Conservation (phyloP, 2,113 vertebrate species). For the Misgurnus anguillicaudatus region DNA sequence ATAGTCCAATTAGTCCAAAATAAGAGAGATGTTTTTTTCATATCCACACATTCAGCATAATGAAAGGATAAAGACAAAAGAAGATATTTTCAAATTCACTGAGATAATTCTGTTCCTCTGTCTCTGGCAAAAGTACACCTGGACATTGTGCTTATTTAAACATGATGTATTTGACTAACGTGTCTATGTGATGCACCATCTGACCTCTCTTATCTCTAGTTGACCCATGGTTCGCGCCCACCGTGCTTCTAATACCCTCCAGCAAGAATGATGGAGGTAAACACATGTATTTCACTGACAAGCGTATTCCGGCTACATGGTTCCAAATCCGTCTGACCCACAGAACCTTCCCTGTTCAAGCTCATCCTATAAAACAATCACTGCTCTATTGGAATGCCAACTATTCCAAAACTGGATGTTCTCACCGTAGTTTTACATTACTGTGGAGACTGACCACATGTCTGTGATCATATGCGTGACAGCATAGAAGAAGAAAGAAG, state of each 20-base stretch:
- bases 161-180: constrained; percentile 33
- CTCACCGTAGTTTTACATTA: constrained; percentile 55
- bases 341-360: constrained; percentile 60
- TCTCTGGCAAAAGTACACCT: neutral
- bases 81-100: constrained; percentile 42
- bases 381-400: constrained; percentile 70
- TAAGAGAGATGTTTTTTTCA: constrained; percentile 21
- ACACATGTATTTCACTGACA: constrained; percentile 60
- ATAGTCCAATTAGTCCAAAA: constrained; percentile 34
- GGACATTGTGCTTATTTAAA: constrained; percentile 36
- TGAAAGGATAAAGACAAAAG: constrained; percentile 44
- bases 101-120: constrained; percentile 40
- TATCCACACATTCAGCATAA: constrained; percentile 31
- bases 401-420: constrained; percentile 57
- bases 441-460: constrained; percentile 21
- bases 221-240: constrained; percentile 42
- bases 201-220: constrained; percentile 47
- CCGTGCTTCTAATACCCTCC: constrained; percentile 6
- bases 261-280: neutral
- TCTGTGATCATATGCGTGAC: constrained; percentile 37
- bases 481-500: constrained; percentile 19
- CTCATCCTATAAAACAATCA: constrained; percentile 56
- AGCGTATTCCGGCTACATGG: constrained; percentile 56
- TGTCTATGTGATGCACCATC: constrained; percentile 35
- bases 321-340: constrained; percentile 63